Percentiles rank a stretch among this genome's conserved stretches.
These are phyloP conservation scores for Oreochromis grahami DNA, from an alignment of 2,797 vertebrate species.

Conservation along the genomic window DNA sequence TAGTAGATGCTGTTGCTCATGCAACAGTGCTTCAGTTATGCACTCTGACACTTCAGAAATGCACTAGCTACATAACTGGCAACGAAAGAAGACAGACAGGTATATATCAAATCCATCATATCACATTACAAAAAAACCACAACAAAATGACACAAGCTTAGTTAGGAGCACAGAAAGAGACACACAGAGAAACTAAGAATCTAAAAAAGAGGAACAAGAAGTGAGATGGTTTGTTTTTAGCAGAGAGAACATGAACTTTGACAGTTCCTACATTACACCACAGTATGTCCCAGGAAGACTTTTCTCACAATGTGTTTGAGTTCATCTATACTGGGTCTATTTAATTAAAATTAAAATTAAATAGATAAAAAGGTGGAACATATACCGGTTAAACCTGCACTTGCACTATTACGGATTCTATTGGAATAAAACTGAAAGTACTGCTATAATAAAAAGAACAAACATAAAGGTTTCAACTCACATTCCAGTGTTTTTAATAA, in stretches of 20 bases:
- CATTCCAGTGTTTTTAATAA: conserved; percentile 99
- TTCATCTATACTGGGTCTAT: not conserved
- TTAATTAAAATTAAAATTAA: too few species aligned
- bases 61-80: not conserved
- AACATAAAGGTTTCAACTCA: conserved; percentile 72
- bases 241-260: not conserved
- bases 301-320: not conserved
- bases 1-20: not conserved
- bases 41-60: not conserved
- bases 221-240: not conserved
- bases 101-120: not conserved
- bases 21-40: not conserved
- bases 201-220: not conserved
- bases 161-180: not conserved
- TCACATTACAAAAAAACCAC: not conserved
- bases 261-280: not conserved
- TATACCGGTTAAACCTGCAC: too few species aligned
- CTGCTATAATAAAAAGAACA: not conserved
- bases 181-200: not conserved
- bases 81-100: not conserved
- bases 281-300: not conserved
- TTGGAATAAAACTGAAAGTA: not conserved
- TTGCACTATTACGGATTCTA: not conserved
- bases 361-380: too few species aligned
- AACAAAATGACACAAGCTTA: not conserved